phyloP scores from a whole-genome alignment of 2,888 invertebrate genomes.

The Elmis aenea region DNA sequence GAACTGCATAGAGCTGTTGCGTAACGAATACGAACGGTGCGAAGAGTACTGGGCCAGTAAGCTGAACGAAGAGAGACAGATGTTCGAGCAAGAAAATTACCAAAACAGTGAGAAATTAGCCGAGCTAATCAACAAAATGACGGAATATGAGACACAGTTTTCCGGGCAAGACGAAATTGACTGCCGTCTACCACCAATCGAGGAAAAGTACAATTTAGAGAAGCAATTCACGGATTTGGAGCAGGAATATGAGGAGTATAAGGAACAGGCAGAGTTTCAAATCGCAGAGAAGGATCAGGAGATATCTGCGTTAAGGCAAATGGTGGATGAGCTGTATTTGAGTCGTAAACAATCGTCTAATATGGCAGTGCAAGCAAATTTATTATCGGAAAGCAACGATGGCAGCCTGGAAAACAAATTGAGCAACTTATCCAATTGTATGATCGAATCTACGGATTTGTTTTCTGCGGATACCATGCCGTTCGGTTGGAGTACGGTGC shows the following conservation, averaged over 20 bases:
- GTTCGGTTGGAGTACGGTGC: slow-evolving; percentile 22
- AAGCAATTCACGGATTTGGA: slow-evolving; percentile 67
- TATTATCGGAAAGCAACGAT: slow-evolving; percentile 27
- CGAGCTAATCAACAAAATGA: slow-evolving; percentile 67
- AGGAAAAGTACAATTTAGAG: slow-evolving; percentile 67
- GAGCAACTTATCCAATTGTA: slow-evolving; percentile 37
- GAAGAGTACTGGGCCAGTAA: slow-evolving; percentile 84
- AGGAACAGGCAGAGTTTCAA: slow-evolving; percentile 49
- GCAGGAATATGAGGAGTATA: slow-evolving; percentile 61
- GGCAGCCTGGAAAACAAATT: slow-evolving; percentile 30
- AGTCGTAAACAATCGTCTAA: slow-evolving; percentile 30
- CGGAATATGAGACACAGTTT: slow-evolving; percentile 76
- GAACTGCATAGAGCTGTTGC: slow-evolving; percentile 66
- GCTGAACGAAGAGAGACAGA: slow-evolving; percentile 69
- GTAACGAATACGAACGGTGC: slow-evolving; percentile 74
- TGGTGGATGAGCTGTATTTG: slow-evolving; percentile 45
- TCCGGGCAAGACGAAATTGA: slow-evolving; percentile 48
- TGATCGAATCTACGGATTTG: slow-evolving; percentile 40
- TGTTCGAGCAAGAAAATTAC: slow-evolving; percentile 70
- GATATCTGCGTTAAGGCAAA: slow-evolving; percentile 50
- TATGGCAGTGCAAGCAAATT: slow-evolving; percentile 15
- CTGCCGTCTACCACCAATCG: slow-evolving; percentile 67
- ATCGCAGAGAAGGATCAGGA: slow-evolving; percentile 54
- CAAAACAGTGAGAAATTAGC: slow-evolving; percentile 71
- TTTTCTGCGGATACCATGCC: slow-evolving; percentile 38